Evolutionary conservation across 2,888 invertebrate genomes (phyloP).

Genomic region (Adelphocoris suturalis): DNA sequence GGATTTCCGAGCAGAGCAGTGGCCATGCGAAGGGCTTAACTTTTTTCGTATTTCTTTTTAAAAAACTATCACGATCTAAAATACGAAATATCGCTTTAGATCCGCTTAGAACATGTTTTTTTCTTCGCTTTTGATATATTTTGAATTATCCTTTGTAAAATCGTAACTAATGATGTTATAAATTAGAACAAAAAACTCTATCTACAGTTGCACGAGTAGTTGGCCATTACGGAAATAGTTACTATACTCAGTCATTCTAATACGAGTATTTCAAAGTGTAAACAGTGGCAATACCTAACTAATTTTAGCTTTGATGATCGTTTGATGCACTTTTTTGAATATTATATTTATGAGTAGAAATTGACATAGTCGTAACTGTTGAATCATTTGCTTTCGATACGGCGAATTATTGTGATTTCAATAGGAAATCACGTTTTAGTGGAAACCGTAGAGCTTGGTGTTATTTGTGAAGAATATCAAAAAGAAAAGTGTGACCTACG

Average conservation of each 20-base stretch:
- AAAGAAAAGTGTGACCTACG: no score
- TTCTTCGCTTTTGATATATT: constrained; percentile 7
- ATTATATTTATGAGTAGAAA: constrained; percentile 44
- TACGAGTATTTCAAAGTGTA: neutral
- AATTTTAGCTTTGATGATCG: constrained; percentile 8
- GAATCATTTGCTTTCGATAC: neutral
- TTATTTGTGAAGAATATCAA: no score
- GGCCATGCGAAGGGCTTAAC: constrained; percentile 47
- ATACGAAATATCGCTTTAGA: constrained; percentile 1
- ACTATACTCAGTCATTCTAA: neutral
- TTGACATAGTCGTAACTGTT: constrained; percentile 30
- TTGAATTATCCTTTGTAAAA: neutral
- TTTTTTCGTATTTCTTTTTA: neutral
- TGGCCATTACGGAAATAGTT: neutral
- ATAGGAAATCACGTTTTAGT: neutral
- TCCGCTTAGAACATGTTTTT: neutral
- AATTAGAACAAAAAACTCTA: neutral
- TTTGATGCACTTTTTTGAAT: constrained; percentile 27
- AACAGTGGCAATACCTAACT: constrained; percentile 24
- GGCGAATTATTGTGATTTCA: constrained; percentile 5
- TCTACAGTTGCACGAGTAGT: constrained; percentile 35
- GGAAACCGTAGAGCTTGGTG: no score
- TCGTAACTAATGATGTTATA: neutral
- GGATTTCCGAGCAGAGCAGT: constrained; percentile 48
- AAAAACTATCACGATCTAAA: neutral